phyloP scores from a whole-genome alignment of 1,140 invertebrate genomes.

The Sarcophaga peregrina region DNA sequence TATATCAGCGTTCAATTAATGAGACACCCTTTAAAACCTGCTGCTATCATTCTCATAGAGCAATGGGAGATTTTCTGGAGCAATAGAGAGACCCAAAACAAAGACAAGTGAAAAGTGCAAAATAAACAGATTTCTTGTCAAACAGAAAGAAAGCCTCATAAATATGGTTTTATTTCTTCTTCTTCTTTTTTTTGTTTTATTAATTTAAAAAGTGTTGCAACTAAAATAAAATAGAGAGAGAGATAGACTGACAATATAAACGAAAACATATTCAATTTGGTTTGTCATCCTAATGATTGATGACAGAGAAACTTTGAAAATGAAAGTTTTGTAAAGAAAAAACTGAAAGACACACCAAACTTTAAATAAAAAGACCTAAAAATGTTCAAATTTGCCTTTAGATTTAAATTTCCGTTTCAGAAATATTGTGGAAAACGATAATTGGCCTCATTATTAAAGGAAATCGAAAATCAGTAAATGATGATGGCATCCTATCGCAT shows the following conservation, averaged over 20 bases:
- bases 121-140: conserved; percentile 3
- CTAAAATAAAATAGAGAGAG: background rate
- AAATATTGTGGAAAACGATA: background rate
- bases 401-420: background rate
- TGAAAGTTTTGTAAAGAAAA: background rate
- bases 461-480: conserved; percentile 25
- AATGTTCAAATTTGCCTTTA: background rate
- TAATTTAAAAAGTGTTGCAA: conserved; percentile 16
- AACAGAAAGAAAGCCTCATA: background rate
- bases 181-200: too few species aligned
- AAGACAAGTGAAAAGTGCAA: background rate
- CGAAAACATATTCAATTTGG: conserved; percentile 16
- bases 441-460: conserved; percentile 4
- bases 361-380: background rate
- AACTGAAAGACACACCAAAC: background rate
- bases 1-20: too few species aligned
- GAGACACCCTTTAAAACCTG: too few species aligned
- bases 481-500: background rate
- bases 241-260: background rate
- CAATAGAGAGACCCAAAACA: too few species aligned
- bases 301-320: background rate
- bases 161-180: background rate
- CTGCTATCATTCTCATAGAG: too few species aligned
- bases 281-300: conserved; percentile 3
- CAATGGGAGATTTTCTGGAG: too few species aligned